Base-by-base conservation (phyloP, 2,888 invertebrate species). In the Allophyes oxyacanthae region DNA sequence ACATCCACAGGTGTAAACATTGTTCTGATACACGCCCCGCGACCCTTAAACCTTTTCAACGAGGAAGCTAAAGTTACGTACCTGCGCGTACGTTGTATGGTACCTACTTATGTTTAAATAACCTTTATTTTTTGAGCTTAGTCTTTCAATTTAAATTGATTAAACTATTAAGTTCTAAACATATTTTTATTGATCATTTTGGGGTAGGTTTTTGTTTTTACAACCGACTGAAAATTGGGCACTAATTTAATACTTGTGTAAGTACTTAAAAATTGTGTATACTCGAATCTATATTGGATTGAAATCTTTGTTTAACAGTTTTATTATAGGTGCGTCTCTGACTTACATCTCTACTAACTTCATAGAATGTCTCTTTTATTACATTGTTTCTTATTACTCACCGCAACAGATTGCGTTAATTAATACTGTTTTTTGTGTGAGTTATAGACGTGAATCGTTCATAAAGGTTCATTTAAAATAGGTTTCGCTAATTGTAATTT, bases 1-100 rank as follows among this genome's bases (percentile, higher is more conserved):
- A 78, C 76, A 64, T 74, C 65, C 81, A 80, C 84, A 85, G 84
- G 83, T 86, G 88, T 77, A 81, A 78, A 81, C 78, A 82, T 78
- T 76, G 62, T 79, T 73, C 70, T 56, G 72, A 63, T 73, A 74
- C 77, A 77, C 81, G 76, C 81, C 81, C 73, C 65, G 55, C 75
- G 75, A 81, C 81, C 75, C 76, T 71, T 75, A 50, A 54, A 70
- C 62, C 49, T 67, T 64, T 73, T 52, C 45, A 62, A 62, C 32
- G 30, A 67, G 58, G 58, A 59, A 62, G 45, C 52, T 52, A 15
- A 55, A 52, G 37, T 42, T 54, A 50, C 10, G 3, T 53, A 65
- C 61, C 40, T 66, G 66, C 32, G 41, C 10, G 41, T 36, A 38
- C 28, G 37, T 53, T 36, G 44, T 25, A 14, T 49, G 49, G 62